Conservation (phyloP, 2,113 vertebrate species). For the Hemibagrus wyckioides region DNA sequence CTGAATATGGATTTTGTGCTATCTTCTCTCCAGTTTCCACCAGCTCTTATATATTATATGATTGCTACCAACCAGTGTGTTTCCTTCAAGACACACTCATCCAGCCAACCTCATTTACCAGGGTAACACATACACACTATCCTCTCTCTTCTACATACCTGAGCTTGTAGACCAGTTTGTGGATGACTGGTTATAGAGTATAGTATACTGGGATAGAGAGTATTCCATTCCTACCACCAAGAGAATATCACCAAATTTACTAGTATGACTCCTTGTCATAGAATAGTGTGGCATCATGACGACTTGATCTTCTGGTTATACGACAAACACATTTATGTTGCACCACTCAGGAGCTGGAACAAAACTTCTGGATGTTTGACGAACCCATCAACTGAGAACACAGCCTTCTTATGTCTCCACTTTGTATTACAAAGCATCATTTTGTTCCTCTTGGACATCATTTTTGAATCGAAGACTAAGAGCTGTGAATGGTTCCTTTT, state of each 20-base stretch:
- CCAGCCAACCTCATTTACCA: neutral
- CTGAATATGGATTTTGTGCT: conserved; percentile 35
- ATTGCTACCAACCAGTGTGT: neutral
- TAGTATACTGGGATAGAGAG: no score
- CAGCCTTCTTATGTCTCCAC: neutral
- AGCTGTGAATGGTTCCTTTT: neutral
- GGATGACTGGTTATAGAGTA: neutral
- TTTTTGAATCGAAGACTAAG: conserved; percentile 2
- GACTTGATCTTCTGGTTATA: neutral
- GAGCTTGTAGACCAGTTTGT: no score
- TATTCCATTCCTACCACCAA: conserved; percentile 29
- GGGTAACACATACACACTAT: neutral
- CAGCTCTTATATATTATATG: neutral
- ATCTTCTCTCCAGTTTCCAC: neutral
- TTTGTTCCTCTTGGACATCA: neutral
- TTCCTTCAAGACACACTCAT: neutral
- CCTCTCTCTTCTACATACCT: neutral
- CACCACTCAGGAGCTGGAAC: neutral
- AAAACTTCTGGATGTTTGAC: neutral
- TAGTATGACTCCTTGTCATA: neutral
- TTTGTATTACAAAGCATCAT: neutral
- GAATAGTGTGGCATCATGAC: neutral
- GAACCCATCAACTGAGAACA: neutral
- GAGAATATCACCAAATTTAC: neutral
- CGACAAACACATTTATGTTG: neutral